Base-by-base conservation (phyloP, 2,797 vertebrate genomes). In the Benthosema pterotum region DNA sequence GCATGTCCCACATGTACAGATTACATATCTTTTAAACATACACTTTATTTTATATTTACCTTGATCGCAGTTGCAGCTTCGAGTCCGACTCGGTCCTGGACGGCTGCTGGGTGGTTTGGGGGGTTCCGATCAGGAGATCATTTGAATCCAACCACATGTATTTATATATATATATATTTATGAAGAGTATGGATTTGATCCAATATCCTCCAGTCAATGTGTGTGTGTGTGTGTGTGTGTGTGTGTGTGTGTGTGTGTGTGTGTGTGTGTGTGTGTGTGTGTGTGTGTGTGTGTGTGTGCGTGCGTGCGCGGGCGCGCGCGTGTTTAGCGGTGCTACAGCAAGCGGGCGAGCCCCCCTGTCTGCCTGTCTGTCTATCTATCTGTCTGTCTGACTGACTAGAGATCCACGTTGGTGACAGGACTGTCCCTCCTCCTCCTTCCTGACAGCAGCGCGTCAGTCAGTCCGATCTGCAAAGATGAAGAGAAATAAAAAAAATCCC, bases 91-190 rank as follows among this genome's bases (percentile, higher is more conserved):
- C 85, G 4, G 63, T 80, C 71, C 79, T 77, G 85, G 72, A 81
- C 82, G 32, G 28, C 1, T 1, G 28, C 1, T 67, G 69, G 54
- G 77, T 56, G 82, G 82, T 74, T 78, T 77, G 71, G 42, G 68
- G 88, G 83, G 85, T 74, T 32, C 67, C 74, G 82, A 85, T 89
- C 71, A 89, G 83, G 85, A 80, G 83, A 83, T 83, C 88, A 92
- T 90, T 72, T 80, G 84, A 75, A 82, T 82, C 73, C 67, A 72
- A 78, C 82, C 87, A 89, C 88, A 91, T 90, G 89, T 86, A 91
- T 77, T 77, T 81, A n/a, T n/a, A n/a, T n/a, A n/a, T n/a, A n/a
- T n/a, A n/a, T n/a, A n/a, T n/a, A n/a, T 57, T 62, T 50, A 55
- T 70, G 67, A 71, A 9, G 71, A 51, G 65, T n/a, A n/a, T 57